Conservation (phyloP, 2,888 invertebrate species). For the Cryptus viduatorius region DNA sequence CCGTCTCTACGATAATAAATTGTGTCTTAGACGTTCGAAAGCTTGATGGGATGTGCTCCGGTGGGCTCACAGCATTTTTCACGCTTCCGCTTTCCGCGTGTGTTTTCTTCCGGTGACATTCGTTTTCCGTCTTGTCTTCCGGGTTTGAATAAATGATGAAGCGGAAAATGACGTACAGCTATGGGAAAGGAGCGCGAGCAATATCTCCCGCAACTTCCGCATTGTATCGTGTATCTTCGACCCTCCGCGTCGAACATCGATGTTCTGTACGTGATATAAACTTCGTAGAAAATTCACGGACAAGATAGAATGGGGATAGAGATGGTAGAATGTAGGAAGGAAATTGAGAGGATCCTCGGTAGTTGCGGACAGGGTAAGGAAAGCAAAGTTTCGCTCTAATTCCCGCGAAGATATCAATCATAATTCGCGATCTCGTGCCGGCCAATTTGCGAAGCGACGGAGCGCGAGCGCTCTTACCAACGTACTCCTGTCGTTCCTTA, state of each 20-base stretch:
- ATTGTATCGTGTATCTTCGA: background rate
- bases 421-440: slow-evolving; percentile 67
- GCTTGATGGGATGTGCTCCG: background rate
- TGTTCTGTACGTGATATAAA: slow-evolving; percentile 9
- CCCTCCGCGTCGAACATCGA: background rate
- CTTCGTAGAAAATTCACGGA: slow-evolving; percentile 26
- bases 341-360: slow-evolving; percentile 60
- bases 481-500: slow-evolving; percentile 61
- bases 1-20: slow-evolving; percentile 17
- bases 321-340: slow-evolving; percentile 54
- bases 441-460: slow-evolving; percentile 72
- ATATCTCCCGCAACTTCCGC: slow-evolving; percentile 20
- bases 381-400: slow-evolving; percentile 70
- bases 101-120: slow-evolving; percentile 20
- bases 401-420: slow-evolving; percentile 71
- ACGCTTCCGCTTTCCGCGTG: slow-evolving; percentile 14
- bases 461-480: slow-evolving; percentile 57
- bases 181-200: background rate
- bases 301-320: background rate
- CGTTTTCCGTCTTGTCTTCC: slow-evolving; percentile 31
- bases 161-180: slow-evolving; percentile 34
- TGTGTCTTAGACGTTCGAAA: background rate
- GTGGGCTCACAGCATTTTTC: background rate
- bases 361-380: slow-evolving; percentile 41
- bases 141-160: slow-evolving; percentile 48